Conservation (phyloP, 2,113 vertebrate species). For the Martes martes region DNA sequence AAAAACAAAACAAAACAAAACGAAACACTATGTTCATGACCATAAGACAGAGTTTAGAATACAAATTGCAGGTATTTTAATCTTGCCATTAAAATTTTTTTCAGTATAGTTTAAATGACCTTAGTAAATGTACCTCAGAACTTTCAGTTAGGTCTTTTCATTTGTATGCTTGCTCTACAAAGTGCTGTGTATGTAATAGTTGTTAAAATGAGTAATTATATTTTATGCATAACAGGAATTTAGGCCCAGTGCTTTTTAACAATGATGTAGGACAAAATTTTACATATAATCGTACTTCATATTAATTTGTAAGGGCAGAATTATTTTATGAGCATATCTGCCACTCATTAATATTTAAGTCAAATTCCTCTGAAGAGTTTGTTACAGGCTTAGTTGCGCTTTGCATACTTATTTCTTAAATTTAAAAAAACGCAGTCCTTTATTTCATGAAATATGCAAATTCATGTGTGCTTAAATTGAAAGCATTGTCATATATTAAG, state of each 20-base stretch:
- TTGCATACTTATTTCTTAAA: neutral
- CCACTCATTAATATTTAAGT: constrained; percentile 41
- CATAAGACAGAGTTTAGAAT: neutral
- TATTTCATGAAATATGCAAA: constrained; percentile 41
- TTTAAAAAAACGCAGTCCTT: neutral
- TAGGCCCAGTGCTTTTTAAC: neutral
- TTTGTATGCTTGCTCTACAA: neutral
- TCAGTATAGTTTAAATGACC: neutral
- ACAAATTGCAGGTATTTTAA: neutral
- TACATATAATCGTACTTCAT: neutral
- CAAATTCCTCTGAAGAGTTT: constrained; percentile 21
- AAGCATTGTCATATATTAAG: neutral
- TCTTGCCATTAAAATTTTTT: neutral
- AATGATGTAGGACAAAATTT: constrained; percentile 13
- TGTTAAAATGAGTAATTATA: constrained; percentile 24
- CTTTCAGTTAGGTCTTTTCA: neutral
- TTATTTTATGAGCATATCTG: constrained; percentile 43
- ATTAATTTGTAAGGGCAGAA: constrained; percentile 30
- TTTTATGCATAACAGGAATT: constrained; percentile 34
- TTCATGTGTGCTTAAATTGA: neutral
- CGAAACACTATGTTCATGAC: neutral
- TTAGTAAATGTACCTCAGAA: neutral
- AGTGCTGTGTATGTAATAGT: neutral
- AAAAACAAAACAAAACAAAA: no score
- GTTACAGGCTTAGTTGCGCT: neutral